These are phyloP conservation scores for Copsychus sechellarum DNA, from an alignment of 2,113 vertebrate species.

Conservation along the genomic window DNA sequence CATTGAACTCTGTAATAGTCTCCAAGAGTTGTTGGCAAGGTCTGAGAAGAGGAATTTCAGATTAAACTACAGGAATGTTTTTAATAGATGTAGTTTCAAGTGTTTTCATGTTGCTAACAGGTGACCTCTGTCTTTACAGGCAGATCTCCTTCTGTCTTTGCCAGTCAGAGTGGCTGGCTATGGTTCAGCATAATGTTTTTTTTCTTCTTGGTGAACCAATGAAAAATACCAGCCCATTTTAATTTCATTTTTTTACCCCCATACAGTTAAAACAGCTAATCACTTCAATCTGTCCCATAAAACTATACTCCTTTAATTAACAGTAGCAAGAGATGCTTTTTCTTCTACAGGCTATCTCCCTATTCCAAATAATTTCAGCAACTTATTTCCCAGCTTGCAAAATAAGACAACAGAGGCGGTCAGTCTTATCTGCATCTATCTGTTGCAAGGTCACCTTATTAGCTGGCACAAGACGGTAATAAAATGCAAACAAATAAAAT, in stretches of 20 bases:
- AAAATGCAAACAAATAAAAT: conserved; percentile 14
- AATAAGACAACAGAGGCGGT: neutral
- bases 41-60: neutral
- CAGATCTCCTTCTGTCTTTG: neutral
- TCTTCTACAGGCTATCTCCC: neutral
- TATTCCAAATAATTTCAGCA: neutral
- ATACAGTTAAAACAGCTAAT: neutral
- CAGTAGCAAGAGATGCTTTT: neutral
- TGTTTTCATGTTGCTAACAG: neutral
- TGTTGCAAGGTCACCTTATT: neutral
- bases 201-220: neutral
- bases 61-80: neutral
- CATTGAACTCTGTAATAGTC: neutral
- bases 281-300: neutral
- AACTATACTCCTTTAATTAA: neutral
- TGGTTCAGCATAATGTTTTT: neutral
- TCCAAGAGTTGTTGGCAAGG: neutral
- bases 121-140: neutral
- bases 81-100: neutral
- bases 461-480: neutral
- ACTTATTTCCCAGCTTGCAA: conserved; percentile 3
- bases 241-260: no score
- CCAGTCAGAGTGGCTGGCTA: neutral
- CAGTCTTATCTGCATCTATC: neutral
- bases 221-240: neutral